phyloP scores from a whole-genome alignment of 2,888 invertebrate genomes.

The Harpalus rufipes region DNA sequence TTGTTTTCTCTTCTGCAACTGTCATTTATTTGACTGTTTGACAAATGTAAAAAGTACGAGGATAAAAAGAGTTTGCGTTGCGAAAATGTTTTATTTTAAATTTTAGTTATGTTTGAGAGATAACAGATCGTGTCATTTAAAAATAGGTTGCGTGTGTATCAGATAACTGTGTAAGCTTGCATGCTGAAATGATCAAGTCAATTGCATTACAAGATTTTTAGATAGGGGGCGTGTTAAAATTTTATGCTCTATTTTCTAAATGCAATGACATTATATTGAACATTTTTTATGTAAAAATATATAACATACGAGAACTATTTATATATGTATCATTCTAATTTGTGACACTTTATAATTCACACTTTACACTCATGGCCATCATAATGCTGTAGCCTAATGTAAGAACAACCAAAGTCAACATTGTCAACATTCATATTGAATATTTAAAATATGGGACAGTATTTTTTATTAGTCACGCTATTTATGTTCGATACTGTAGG shows the following conservation, averaged over 20 bases:
- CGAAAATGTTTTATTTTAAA: conserved; percentile 2
- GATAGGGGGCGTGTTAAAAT: conserved; percentile 15
- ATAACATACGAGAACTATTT: not conserved
- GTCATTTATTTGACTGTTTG: conserved; percentile 5
- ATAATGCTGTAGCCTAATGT: no score
- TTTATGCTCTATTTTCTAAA: conserved; percentile 12
- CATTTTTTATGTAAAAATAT: not conserved
- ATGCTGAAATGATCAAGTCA: conserved; percentile 34
- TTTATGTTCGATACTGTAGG: no score
- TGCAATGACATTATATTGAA: not conserved
- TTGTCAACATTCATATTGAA: no score
- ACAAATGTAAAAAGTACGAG: not conserved
- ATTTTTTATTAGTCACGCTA: no score
- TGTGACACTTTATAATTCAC: no score
- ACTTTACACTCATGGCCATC: no score
- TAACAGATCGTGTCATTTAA: conserved; percentile 8
- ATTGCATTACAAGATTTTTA: conserved; percentile 36
- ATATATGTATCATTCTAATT: not conserved
- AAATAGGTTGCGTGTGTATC: conserved; percentile 36
- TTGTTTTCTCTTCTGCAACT: not conserved
- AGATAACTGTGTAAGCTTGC: conserved; percentile 26
- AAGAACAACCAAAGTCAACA: no score
- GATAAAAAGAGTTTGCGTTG: not conserved
- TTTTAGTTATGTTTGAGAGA: conserved; percentile 28
- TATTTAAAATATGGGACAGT: no score